Conservation (phyloP, 2,113 vertebrate species). For the Tragulus kanchil region DNA sequence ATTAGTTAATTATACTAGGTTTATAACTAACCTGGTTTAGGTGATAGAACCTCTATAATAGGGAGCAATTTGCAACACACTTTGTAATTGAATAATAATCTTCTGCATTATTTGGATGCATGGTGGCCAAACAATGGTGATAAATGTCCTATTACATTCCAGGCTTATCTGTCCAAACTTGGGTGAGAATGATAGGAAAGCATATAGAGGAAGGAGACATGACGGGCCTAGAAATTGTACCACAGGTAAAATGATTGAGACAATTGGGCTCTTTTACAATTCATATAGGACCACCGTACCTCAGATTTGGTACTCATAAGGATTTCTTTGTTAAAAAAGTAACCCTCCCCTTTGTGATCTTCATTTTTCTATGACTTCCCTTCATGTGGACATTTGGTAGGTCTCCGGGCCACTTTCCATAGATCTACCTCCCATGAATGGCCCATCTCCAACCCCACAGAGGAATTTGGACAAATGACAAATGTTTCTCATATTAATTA, state of each 20-base stretch:
- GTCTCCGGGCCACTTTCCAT: background rate
- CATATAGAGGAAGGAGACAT: background rate
- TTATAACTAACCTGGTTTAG: constrained; percentile 54
- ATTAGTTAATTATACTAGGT: background rate
- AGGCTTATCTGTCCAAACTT: background rate
- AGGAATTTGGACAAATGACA: constrained; percentile 24
- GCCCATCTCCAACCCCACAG: background rate
- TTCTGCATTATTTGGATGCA: constrained; percentile 21
- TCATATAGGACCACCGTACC: background rate
- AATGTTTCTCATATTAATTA: constrained; percentile 55
- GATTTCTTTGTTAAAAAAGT: background rate
- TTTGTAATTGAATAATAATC: constrained; percentile 14
- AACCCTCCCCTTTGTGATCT: background rate
- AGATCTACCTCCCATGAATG: background rate
- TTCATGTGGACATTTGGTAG: background rate
- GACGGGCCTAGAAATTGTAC: background rate
- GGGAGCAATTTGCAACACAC: background rate
- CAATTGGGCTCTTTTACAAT: background rate
- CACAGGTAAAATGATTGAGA: background rate
- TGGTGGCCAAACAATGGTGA: background rate
- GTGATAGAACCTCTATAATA: constrained; percentile 8
- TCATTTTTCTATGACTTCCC: background rate
- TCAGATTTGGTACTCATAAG: background rate
- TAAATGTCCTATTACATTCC: background rate
- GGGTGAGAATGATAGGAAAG: background rate